A percentile compares a stretch with the other conserved stretches of the same genome.
Evolutionary conservation across 2,888 invertebrate species (phyloP).

Genomic region (Copidosoma aretas): DNA sequence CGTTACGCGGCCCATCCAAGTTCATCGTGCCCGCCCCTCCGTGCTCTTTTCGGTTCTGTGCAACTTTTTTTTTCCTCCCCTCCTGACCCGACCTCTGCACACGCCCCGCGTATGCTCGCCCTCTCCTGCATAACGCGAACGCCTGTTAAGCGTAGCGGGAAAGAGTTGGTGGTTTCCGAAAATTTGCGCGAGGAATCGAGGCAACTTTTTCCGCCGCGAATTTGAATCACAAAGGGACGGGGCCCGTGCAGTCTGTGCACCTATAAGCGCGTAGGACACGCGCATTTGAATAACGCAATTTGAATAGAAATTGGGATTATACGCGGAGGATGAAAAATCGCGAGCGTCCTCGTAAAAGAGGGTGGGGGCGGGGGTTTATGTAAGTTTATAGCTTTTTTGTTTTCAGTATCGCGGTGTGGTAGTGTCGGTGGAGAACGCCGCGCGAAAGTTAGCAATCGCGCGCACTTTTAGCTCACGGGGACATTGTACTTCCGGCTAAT

Average conservation of each 20-base stretch:
- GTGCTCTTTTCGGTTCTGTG: background rate
- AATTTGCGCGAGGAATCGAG: constrained; percentile 23
- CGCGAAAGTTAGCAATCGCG: background rate
- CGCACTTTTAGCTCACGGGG: too few species aligned
- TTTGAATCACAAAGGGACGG: constrained; percentile 39
- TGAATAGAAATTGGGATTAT: constrained; percentile 40
- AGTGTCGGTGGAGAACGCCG: constrained; percentile 2
- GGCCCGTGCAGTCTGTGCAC: constrained; percentile 5
- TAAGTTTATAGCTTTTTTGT: too few species aligned
- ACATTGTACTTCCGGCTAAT: too few species aligned
- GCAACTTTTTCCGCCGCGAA: constrained; percentile 26
- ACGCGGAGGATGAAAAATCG: constrained; percentile 34
- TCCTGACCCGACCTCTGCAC: constrained; percentile 7
- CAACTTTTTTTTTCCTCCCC: constrained; percentile 22
- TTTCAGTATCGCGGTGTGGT: background rate
- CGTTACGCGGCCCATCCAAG: constrained; percentile 46
- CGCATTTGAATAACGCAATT: constrained; percentile 39
- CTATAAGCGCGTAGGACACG: background rate
- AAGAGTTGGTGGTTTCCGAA: too few species aligned
- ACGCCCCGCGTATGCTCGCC: constrained; percentile 9
- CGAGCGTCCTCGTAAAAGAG: constrained; percentile 7
- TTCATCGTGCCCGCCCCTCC: constrained; percentile 40
- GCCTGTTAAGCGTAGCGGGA: too few species aligned
- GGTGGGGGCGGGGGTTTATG: too few species aligned
- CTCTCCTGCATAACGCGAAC: too few species aligned